phyloP scores from a whole-genome alignment of 1,140 invertebrate species.

The Drosophila nikananu region DNA sequence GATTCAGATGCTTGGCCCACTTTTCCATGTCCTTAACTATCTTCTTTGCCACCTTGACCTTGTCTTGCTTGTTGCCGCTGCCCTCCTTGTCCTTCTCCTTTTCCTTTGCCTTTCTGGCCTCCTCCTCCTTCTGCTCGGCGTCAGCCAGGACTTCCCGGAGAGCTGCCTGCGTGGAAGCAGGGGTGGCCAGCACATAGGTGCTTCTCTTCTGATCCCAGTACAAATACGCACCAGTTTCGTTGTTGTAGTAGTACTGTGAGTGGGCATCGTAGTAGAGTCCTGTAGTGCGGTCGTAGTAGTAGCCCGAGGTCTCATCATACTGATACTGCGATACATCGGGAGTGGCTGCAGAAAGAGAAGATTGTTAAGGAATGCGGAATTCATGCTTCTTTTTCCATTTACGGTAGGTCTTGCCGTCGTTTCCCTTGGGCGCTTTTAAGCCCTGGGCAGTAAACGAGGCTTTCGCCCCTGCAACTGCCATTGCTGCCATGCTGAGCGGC shows the following conservation, averaged over 20 bases:
- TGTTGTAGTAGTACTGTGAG: conserved; percentile 97
- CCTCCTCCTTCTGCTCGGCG: conserved; percentile 56
- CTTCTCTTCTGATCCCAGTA: conserved; percentile 96
- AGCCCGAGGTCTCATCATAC: conserved; percentile 97
- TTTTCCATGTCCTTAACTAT: conserved; percentile 98
- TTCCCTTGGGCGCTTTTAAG: conserved; percentile 86
- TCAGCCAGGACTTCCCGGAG: conserved; percentile 62
- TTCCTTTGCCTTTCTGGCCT: conserved; percentile 85
- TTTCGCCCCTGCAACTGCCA: conserved; percentile 53
- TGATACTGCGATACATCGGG: conserved; percentile 97
- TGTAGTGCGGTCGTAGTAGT: conserved; percentile 97
- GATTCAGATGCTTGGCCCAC: conserved; percentile 99
- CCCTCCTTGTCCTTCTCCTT: conserved; percentile 82
- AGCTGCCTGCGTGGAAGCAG: conserved; percentile 86
- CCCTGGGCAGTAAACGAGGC: conserved; percentile 60
- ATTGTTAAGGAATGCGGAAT: background rate
- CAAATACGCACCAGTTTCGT: conserved; percentile 94
- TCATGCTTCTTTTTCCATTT: conserved; percentile 70
- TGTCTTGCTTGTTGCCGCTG: conserved; percentile 88
- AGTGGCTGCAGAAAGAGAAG: conserved; percentile 86
- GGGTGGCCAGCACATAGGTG: conserved; percentile 92
- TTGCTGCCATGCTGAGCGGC: background rate
- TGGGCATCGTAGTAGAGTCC: conserved; percentile 98
- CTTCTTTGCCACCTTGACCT: conserved; percentile 98
- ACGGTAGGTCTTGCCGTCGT: conserved; percentile 89